Conservation (phyloP, 2,797 vertebrate species). For the Rhadinocentrus ornatus region DNA sequence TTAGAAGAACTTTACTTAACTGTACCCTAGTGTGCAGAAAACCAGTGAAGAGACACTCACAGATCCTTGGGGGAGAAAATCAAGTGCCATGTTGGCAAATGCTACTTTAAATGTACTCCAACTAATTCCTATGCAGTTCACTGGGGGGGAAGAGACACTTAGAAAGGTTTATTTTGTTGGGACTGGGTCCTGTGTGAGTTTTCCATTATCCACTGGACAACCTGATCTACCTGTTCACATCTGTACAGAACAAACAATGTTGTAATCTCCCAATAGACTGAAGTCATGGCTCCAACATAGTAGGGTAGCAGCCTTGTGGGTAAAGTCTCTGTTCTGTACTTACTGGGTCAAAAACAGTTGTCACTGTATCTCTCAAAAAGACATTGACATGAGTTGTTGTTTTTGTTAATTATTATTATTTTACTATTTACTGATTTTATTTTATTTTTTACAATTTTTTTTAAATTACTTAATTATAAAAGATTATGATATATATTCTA, state of each 20-base stretch:
- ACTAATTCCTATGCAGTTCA: background rate
- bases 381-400: no score
- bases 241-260: constrained; percentile 7
- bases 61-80: constrained; percentile 7
- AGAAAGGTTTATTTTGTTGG: background rate
- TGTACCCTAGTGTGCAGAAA: constrained; percentile 22
- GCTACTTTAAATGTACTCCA: background rate
- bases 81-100: constrained; percentile 6
- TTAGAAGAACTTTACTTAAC: constrained; percentile 52
- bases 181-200: background rate
- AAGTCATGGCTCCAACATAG: background rate
- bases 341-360: background rate
- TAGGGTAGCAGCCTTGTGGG: background rate
- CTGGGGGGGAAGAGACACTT: background rate
- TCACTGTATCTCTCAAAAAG: background rate
- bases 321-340: constrained; percentile 2
- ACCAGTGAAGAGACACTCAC: constrained; percentile 1
- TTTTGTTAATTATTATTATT: background rate
- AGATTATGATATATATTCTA: no score
- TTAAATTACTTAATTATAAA: no score
- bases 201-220: background rate
- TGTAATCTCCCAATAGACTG: background rate
- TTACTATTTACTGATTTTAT: no score
- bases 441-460: no score
- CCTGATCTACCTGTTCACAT: constrained; percentile 20